Evolutionary conservation across 2,888 invertebrate species (phyloP), one percentile per base, ranked within the genome.

Genomic region (Theretra japonica): DNA sequence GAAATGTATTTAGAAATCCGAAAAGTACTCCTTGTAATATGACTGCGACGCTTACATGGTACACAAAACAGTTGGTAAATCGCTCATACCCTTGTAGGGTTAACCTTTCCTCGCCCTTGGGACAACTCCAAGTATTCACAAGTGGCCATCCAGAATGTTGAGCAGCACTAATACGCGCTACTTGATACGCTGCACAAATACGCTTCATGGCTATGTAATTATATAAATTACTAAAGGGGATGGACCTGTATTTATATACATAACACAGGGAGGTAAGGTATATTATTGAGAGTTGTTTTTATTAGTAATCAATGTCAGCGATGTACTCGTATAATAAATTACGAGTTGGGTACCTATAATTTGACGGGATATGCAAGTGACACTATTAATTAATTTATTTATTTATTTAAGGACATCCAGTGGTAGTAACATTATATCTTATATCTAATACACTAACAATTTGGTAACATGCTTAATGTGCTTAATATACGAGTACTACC

Each of bases 51-150:
- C n/a, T 53, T 53, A 53, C 53, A n/a, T 6, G 53, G 53, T 53
- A 53, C 53, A 41, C 41, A 41, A 41, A 62, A 41, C 33, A 62
- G 62, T 62, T 21, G n/a, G 62, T 53, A 53, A 53, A 62, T 62
- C 21, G 62, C 21, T 15, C 23, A 15, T 21, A 59, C 59, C 6
- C 17, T 53, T n/a, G 53, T 53, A 53, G 53, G 53, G 53, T 53
- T 53, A 28, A 59, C 59, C 59, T 59, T 59, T 59, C 59, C 28
- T 4, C 59, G 59, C 59, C 59, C 59, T 59, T 28, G 59, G 59
- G 59, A 59, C 28, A 28, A 28, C 59, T 59, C 17, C 59, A 59
- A 4, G 19, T 59, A 59, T 53, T 53, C 53, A 53, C 19, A 59
- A 25, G 59, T 59, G 59, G 59, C 25, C 30, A 59, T 59, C 28